A percentile compares a stretch with the other conserved stretches of the same genome.
Evolutionary conservation across 1,140 invertebrate genomes (phyloP).

Genomic region (Adelges cooleyi): DNA sequence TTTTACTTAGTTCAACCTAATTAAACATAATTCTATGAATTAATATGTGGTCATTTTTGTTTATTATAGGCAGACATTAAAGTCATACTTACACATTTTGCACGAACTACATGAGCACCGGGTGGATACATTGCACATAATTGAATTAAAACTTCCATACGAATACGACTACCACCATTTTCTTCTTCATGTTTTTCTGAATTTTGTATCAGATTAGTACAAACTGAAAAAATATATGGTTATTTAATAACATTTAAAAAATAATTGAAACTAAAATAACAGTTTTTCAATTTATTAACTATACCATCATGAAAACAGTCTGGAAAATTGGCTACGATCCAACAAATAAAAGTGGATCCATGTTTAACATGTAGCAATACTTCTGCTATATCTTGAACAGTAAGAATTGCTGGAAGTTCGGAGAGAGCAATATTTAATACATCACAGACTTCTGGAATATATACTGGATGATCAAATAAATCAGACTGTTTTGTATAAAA

Average conservation of each 20-base stretch:
- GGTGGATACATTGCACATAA: conserved; percentile 84
- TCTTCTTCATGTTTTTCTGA: conserved; percentile 82
- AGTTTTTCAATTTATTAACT: neutral
- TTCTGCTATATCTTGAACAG: conserved; percentile 70
- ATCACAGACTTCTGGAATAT: conserved; percentile 89
- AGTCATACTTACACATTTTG: conserved; percentile 53
- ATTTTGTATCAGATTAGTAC: conserved; percentile 68
- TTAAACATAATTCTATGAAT: neutral
- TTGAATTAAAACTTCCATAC: conserved; percentile 59
- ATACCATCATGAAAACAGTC: conserved; percentile 81
- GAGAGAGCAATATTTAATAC: conserved; percentile 86
- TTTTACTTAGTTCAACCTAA: conserved; percentile 66
- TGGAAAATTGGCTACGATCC: conserved; percentile 81
- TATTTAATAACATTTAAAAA: neutral
- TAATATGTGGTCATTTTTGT: neutral
- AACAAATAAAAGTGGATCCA: conserved; percentile 78
- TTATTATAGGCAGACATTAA: no score
- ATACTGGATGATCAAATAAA: conserved; percentile 88
- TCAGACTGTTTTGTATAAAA: conserved; percentile 73
- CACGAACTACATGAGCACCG: conserved; percentile 66
- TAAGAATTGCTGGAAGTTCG: conserved; percentile 78
- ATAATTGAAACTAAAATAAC: neutral
- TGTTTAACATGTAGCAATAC: conserved; percentile 81
- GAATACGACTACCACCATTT: conserved; percentile 51
- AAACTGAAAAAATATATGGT: conserved; percentile 46